Percentiles rank a stretch among this genome's conserved stretches.
phyloP scores from a whole-genome alignment of 2,888 invertebrate species.

The Steinernema scapterisci region DNA sequence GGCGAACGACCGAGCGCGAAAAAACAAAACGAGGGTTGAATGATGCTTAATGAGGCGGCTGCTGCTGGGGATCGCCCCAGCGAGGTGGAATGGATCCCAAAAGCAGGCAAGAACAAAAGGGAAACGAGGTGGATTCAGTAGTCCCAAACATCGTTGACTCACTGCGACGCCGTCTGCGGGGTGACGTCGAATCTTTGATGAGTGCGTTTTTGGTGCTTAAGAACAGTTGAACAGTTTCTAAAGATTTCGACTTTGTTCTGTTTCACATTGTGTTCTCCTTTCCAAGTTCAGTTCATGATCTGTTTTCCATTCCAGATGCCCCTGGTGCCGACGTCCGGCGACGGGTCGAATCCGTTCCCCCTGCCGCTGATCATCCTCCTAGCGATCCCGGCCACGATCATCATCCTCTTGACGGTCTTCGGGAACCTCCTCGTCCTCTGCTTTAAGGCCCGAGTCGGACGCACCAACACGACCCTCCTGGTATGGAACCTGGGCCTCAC shows the following conservation, averaged over 20 bases:
- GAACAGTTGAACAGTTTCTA: too few relatives aligned
- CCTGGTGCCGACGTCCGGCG: constrained; percentile 1
- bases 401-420: constrained; percentile 65
- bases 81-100: background rate
- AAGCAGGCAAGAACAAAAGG: background rate
- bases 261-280: background rate
- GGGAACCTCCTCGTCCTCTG: constrained; percentile 67
- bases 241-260: too few relatives aligned
- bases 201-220: too few relatives aligned
- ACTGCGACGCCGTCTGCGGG: too few relatives aligned
- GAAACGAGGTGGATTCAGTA: background rate
- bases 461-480: constrained; percentile 67
- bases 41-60: constrained; percentile 25
- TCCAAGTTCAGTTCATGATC: background rate
- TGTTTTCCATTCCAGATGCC: background rate
- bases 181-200: too few relatives aligned
- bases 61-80: background rate
- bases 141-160: background rate
- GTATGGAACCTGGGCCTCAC: constrained; percentile 68
- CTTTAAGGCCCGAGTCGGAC: constrained; percentile 67
- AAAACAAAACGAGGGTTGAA: constrained; percentile 7
- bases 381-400: constrained; percentile 61
- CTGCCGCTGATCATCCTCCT: constrained; percentile 44
- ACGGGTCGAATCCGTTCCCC: background rate
- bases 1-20: background rate